Percentiles rank a stretch among this genome's conserved stretches.
Evolutionary conservation across 1,140 invertebrate species (phyloP).

Genomic region (Tetraneura akinire): DNA sequence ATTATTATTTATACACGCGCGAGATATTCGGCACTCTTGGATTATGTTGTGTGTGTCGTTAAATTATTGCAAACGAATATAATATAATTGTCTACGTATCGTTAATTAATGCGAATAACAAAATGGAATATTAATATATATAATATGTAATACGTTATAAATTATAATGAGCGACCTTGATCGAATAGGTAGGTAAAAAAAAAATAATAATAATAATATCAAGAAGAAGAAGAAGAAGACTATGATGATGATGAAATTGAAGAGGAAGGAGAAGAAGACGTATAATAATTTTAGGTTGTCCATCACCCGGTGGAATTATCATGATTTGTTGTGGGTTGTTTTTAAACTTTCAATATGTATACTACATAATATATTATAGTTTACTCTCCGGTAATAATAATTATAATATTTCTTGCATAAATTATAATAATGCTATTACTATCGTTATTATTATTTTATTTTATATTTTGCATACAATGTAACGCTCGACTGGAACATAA

Average conservation of each 20-base stretch:
- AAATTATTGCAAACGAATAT: background rate
- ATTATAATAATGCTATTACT: constrained; percentile 14
- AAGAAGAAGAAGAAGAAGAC: too few species aligned
- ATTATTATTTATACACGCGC: too few species aligned
- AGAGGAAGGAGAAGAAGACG: too few species aligned
- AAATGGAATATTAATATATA: too few species aligned
- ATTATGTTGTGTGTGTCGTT: background rate
- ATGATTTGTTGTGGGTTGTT: constrained; percentile 38
- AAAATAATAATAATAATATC: constrained; percentile 1
- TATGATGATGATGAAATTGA: too few species aligned
- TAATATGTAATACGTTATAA: too few species aligned
- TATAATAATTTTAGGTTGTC: constrained; percentile 34
- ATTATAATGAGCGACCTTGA: constrained; percentile 11
- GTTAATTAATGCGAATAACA: background rate
- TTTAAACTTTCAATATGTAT: background rate
- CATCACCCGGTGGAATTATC: background rate
- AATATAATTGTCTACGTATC: too few species aligned
- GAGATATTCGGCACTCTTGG: too few species aligned
- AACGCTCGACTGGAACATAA: constrained; percentile 13
- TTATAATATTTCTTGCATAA: constrained; percentile 33
- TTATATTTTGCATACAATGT: constrained; percentile 51
- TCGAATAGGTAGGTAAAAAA: background rate
- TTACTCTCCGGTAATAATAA: constrained; percentile 23
- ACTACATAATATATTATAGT: too few species aligned
- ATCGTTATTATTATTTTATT: constrained; percentile 3